Conservation (phyloP, 2,888 invertebrate genomes). For the Spicauda simplicius region DNA sequence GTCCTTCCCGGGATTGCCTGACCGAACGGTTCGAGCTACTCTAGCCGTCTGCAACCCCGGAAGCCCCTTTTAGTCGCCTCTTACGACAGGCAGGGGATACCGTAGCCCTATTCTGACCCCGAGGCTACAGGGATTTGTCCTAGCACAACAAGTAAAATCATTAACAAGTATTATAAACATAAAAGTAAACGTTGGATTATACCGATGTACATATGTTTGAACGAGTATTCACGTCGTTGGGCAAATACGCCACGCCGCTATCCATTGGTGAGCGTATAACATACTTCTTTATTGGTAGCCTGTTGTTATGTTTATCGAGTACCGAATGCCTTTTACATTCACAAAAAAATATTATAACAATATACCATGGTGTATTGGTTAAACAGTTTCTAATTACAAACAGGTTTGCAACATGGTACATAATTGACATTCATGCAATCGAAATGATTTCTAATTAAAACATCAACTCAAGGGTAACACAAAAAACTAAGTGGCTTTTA, state of each 20-base stretch:
- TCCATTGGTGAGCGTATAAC: constrained; percentile 1
- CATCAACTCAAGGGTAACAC: background rate
- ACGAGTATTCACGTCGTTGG: constrained; percentile 2
- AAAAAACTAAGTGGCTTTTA: background rate
- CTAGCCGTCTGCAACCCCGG: too few species aligned
- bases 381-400: background rate
- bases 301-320: constrained; percentile 11
- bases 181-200: background rate
- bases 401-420: background rate
- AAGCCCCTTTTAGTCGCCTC: too few species aligned
- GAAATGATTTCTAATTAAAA: background rate
- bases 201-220: background rate
- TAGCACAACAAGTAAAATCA: too few species aligned
- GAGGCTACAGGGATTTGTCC: too few species aligned
- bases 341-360: background rate
- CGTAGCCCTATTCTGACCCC: too few species aligned
- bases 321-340: background rate
- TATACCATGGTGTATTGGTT: background rate
- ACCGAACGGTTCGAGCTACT: too few species aligned
- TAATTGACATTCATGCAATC: background rate
- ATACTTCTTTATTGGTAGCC: constrained; percentile 4
- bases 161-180: too few species aligned
- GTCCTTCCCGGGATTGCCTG: too few species aligned
- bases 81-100: too few species aligned
- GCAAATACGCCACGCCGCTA: constrained; percentile 13